Conservation (phyloP, 2,888 invertebrate genomes). For the Caenorhabditis auriculariae region DNA sequence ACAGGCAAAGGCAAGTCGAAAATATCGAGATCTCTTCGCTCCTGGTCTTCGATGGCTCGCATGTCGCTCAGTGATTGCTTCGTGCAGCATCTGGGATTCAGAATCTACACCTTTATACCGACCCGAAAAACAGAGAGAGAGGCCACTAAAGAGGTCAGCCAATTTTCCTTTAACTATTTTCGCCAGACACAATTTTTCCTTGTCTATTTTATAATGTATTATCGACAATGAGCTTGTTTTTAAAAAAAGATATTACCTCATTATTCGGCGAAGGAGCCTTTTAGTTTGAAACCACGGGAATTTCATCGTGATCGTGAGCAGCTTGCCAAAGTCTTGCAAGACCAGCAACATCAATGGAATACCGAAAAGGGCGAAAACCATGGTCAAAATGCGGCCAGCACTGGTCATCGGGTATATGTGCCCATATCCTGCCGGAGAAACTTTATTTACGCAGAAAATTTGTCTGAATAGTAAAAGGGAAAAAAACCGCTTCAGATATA, state of each 20-base stretch:
- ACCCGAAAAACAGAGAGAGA: too few relatives aligned
- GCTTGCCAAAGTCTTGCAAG: slow-evolving; percentile 48
- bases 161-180: too few relatives aligned
- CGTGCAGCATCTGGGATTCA: slow-evolving; percentile 38
- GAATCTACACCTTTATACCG: background rate
- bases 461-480: too few relatives aligned
- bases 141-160: too few relatives aligned
- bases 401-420: slow-evolving; percentile 53
- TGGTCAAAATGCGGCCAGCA: slow-evolving; percentile 41
- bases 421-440: slow-evolving; percentile 46
- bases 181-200: too few relatives aligned
- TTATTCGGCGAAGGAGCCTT: slow-evolving; percentile 33
- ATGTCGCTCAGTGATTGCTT: slow-evolving; percentile 51
- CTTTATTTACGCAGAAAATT: too few relatives aligned
- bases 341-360: slow-evolving; percentile 51
- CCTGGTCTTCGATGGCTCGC: slow-evolving; percentile 39
- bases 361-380: slow-evolving; percentile 50
- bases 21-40: slow-evolving; percentile 39
- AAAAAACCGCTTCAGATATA: too few relatives aligned
- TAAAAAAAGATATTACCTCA: slow-evolving; percentile 17
- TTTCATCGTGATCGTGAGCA: slow-evolving; percentile 53
- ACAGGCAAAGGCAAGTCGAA: slow-evolving; percentile 89
- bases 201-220: too few relatives aligned
- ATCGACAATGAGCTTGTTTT: too few relatives aligned
- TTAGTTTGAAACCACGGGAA: slow-evolving; percentile 58